Base-by-base conservation (phyloP, 2,888 invertebrate species). In the Drosophila stalkeri region DNA sequence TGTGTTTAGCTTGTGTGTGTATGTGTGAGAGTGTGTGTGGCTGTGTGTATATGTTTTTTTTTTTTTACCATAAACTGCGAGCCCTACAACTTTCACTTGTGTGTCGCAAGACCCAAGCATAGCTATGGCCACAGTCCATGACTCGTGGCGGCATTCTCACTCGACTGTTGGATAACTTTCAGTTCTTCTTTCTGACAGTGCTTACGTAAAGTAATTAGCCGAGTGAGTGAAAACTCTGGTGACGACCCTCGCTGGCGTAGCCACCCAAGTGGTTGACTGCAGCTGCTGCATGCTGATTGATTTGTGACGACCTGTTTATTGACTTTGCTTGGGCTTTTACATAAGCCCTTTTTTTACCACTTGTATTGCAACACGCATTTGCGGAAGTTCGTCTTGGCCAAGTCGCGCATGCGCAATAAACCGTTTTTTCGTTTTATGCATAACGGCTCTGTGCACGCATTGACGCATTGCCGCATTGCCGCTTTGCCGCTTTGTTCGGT, bases 81-180 rank as follows among this genome's bases (percentile, higher is more conserved):
- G 86, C 86, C 86, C 88, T 80, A 72, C 63, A 86, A 87, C 86
- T 87, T 87, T 87, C 86, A 87, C 86, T 87, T 76, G 80, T 23
- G 60, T 39, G 54, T 64, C 77, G 54, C 74, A 71, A 72, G 65
- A 72, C 63, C 59, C 69, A 52, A 27, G 20, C 7, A 41, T 56
- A 54, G 64, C 64, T 20, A 37, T 49, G 20, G 56, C 62, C 51
- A 49, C 52, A 35, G 63, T 31, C 41, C 52, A 59, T 52, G 52
- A 57, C 51, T 41, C 33, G 18, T 31, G 43, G 37, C 47, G 62
- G 56, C 41, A 72, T 75, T 75, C 64, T 56, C 60, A 41, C 37
- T 18, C 23, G 49, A 14, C 16, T 33, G 63, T 72, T 74, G 73
- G 27, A 23, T 72, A 64, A 68, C 64, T 64, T 62, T 51, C 54